Conservation (phyloP, 1,140 invertebrate genomes). For the Cataglyphis hispanica region DNA sequence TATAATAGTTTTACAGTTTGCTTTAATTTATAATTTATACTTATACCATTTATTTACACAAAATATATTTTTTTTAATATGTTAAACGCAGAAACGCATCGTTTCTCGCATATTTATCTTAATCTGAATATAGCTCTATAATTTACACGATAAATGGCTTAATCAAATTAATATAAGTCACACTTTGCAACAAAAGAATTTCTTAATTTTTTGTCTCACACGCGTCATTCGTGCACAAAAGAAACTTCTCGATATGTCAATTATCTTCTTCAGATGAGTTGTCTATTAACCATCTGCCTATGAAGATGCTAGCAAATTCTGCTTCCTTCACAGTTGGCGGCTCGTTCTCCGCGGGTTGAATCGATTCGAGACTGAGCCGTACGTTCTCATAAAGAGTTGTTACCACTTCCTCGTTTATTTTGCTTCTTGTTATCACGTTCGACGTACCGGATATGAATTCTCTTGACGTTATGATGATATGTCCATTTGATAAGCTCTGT, state of each 20-base stretch:
- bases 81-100: background rate
- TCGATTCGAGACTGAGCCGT: slow-evolving; percentile 57
- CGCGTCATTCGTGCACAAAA: background rate
- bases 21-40: slow-evolving; percentile 21
- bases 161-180: slow-evolving; percentile 28
- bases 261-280: slow-evolving; percentile 31
- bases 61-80: background rate
- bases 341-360: background rate
- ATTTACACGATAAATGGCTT: background rate
- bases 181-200: slow-evolving; percentile 23
- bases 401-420: slow-evolving; percentile 15
- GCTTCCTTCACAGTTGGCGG: slow-evolving; percentile 60
- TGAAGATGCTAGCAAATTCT: slow-evolving; percentile 58
- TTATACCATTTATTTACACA: background rate
- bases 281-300: slow-evolving; percentile 57
- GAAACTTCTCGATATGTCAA: background rate
- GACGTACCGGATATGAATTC: slow-evolving; percentile 55
- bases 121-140: background rate
- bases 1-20: background rate
- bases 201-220: background rate
- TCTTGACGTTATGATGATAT: slow-evolving; percentile 43
- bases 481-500: slow-evolving; percentile 48
- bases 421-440: slow-evolving; percentile 57
- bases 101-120: no score
- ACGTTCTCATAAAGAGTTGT: slow-evolving; percentile 65